Evolutionary conservation across 2,888 invertebrate species (phyloP).

Genomic region (Leucoma salicis): DNA sequence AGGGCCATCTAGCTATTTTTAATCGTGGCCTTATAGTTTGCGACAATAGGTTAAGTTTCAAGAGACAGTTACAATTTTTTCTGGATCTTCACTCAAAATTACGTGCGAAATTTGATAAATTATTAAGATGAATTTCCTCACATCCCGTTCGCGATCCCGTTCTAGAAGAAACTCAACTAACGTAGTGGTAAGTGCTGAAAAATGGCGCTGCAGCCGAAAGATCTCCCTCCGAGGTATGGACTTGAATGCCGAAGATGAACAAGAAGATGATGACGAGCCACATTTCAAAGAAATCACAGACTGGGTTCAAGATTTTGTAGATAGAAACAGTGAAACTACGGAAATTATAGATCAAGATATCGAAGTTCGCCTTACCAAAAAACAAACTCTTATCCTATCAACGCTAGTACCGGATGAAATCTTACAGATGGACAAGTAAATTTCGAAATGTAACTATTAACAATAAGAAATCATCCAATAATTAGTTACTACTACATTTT

Average conservation of each 20-base stretch:
- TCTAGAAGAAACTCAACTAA: conserved; percentile 54
- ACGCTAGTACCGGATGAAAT: conserved; percentile 82
- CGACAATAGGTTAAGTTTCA: conserved; percentile 40
- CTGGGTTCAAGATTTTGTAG: conserved; percentile 66
- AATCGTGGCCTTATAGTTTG: conserved; percentile 51
- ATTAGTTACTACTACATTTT: no score
- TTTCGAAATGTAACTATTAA: not conserved
- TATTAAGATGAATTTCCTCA: conserved; percentile 62
- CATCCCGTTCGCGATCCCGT: conserved; percentile 47
- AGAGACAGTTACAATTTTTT: conserved; percentile 29
- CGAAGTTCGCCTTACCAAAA: conserved; percentile 67
- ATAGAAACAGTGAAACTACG: conserved; percentile 50
- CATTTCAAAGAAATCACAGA: conserved; percentile 51
- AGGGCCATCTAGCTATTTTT: no score
- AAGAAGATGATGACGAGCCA: conserved; percentile 55
- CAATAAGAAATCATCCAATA: no score
- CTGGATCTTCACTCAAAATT: conserved; percentile 43
- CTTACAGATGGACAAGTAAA: conserved; percentile 66
- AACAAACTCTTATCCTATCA: conserved; percentile 74
- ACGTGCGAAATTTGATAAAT: conserved; percentile 24
- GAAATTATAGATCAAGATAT: conserved; percentile 63
- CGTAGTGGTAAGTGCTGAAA: conserved; percentile 50
- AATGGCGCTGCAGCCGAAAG: conserved; percentile 56
- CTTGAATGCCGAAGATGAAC: conserved; percentile 41
- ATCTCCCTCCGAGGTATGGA: conserved; percentile 42